Evolutionary conservation across 2,797 vertebrate genomes (phyloP), one percentile per base, ranked within the genome.

Genomic region (Malacoctenus gilli): DNA sequence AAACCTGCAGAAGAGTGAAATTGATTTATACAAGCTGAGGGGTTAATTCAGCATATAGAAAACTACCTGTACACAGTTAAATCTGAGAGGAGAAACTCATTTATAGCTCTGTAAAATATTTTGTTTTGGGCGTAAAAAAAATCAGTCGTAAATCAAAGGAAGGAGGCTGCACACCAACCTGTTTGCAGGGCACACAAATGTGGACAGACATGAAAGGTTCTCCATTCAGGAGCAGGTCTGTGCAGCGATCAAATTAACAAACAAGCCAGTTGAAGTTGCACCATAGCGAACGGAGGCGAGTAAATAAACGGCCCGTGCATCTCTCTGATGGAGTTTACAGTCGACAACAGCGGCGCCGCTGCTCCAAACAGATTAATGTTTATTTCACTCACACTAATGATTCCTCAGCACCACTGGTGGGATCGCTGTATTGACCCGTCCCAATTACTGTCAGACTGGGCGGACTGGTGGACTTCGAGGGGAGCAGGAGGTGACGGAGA

Each of bases 351-450:
- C 25, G 1, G 23, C 15, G 15, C 48, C 67, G 15, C 50, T 38
- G 5, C 55, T 14, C 21, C 1, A 12, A 47, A 10, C 11, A 42
- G 70, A 84, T 58, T 43, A 52, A 79, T 82, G 67, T 72, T 81
- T 59, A 65, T 80, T 72, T 80, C 64, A 44, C 53, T 49, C 67
- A 46, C 42, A 43, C 64, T 70, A 77, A 79, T 67, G 60, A 75
- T 59, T n/a, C 5, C 59, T 13, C 46, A 13, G 56, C 52, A 47
- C 57, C 46, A 25, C 23, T 46, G 68, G 44, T 60, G 65, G 73
- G 7, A 53, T 46, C 59, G 4, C 47, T 47, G 36, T 57, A 66
- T 70, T 63, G 75, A 74, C 68, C 53, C 42, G 11, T 71, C 53
- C 59, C 53, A 72, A 59, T 77, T 59, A 79, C 66, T 64, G 59